Evolutionary conservation across 2,113 vertebrate genomes (phyloP), one percentile per base, ranked within the genome.

Genomic region (Chelonoidis abingdonii): DNA sequence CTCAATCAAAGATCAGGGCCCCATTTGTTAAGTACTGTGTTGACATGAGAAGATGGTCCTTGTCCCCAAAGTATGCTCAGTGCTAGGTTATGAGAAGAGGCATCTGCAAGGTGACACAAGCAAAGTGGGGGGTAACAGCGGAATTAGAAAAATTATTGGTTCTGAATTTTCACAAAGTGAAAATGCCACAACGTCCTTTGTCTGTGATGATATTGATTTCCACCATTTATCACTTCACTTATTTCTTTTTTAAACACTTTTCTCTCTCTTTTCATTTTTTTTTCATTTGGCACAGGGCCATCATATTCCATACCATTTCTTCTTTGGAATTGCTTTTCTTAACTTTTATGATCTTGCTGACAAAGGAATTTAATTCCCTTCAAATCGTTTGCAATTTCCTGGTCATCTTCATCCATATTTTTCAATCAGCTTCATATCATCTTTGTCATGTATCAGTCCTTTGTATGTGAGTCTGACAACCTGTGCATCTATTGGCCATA

Each of bases 61-160:
- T 96, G 94, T 54, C 94, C 94, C n/a, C 80, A 38, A 80, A 93
- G 96, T 94, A 75, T 0, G 49, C 89, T 41, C 87, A 92, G 90
- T 96, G 95, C 94, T 16, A 78, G 57, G 12, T 94, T 95, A 95
- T 78, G 76, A 83, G 54, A 92, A 90, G 90, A 89, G 16, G 12
- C 56, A 86, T 82, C 79, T 56, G 54, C 72, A 3, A 87, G 52
- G 44, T 89, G 80, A 88, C 59, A 62, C 17, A 54, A 87, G 13
- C 49, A 27, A 92, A 72, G 10, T 54, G 6, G 2, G 19, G 89
- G 86, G 38, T 29, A 75, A 22, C 25, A 59, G 75, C 50, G 10
- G 84, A 87, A 3, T 44, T 7, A 83, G 11, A 29, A 22, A 75
- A 75, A 83, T 49, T 14, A 44, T 19, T n/a, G 52, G 49, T 62